Base-by-base conservation (phyloP, 35 echinoderm and acorn worm species). In the Lytechinus variegatus region DNA sequence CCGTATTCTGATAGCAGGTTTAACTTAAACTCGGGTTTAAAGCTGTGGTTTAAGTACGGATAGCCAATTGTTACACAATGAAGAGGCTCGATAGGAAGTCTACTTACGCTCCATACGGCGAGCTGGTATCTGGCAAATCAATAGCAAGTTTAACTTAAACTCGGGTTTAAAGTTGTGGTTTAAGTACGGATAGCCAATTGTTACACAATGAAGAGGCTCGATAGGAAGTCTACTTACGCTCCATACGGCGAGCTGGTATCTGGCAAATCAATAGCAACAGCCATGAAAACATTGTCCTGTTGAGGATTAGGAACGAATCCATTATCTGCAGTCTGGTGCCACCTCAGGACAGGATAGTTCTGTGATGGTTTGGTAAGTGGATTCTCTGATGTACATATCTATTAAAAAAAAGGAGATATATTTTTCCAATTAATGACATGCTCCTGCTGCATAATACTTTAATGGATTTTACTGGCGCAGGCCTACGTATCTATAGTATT, bases 81-180 rank as follows among this genome's bases (percentile, higher is more conserved):
- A 44, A 44, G 33, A 44, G 33, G 33, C 33, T 44, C 33, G 2
- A 44, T 27, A 86, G 16, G 28, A 21, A 24, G 44, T 8, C 89
- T 24, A 97, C 98, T 99, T 99, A 99, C 98, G 98, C 95, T 92
- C 55, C n/a, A 27, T 91, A 97, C 6, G 97, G 95, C 21, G 98
- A 99, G 21, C 13, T 52, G 13, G 95, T 91, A 91, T 99, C 98
- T 53, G 96, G 95, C 13, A 99, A 95, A 86, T 99, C 98, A 19
- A 99, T 52, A 21, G 97, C 87, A 14, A 98, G n/a, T n/a, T n/a
- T n/a, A n/a, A n/a, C n/a, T n/a, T n/a, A n/a, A n/a, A n/a, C n/a
- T n/a, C n/a, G n/a, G n/a, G n/a, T n/a, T n/a, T n/a, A n/a, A n/a
- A n/a, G n/a, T n/a, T n/a, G n/a, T n/a, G n/a, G n/a, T n/a, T n/a